phyloP scores from a whole-genome alignment of 1,140 invertebrate species.

The Bathynomus jamesi region DNA sequence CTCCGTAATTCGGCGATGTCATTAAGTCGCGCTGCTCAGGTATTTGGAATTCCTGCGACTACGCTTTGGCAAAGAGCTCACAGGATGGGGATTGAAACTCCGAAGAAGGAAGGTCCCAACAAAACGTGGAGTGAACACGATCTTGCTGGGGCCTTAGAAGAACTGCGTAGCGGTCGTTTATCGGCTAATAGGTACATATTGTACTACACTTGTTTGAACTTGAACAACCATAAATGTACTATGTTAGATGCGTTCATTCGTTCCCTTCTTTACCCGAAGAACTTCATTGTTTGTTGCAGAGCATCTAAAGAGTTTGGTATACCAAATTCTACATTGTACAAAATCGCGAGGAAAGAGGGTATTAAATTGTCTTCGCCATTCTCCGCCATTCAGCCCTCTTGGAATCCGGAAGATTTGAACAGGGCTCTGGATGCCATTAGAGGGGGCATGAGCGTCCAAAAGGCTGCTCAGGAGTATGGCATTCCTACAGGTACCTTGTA shows the following conservation, averaged over 20 bases:
- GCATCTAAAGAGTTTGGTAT: conserved; percentile 86
- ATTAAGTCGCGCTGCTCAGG: conserved; percentile 71
- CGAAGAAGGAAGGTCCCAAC: conserved; percentile 75
- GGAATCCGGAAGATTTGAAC: conserved; percentile 72
- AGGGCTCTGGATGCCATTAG: conserved; percentile 73
- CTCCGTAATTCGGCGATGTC: conserved; percentile 76
- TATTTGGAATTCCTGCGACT: conserved; percentile 79
- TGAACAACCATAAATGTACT: too few relatives aligned
- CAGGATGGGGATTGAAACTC: conserved; percentile 62
- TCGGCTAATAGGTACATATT: conserved; percentile 23
- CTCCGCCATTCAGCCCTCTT: conserved; percentile 80
- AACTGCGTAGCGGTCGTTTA: conserved; percentile 31
- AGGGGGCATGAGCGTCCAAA: conserved; percentile 72
- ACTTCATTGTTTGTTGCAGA: too few relatives aligned
- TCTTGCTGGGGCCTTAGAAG: conserved; percentile 46
- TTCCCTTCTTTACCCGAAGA: too few relatives aligned
- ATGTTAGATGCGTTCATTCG: too few relatives aligned
- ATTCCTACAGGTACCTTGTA: conserved; percentile 79
- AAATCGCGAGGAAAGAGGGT: conserved; percentile 77
- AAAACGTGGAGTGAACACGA: conserved; percentile 81
- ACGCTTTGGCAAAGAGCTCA: conserved; percentile 83
- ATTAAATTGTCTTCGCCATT: conserved; percentile 77
- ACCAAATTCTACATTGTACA: conserved; percentile 79
- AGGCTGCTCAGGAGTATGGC: conserved; percentile 71
- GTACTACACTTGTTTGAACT: neutral